Conservation (phyloP, 2,113 vertebrate genomes). For the Perca flavescens region DNA sequence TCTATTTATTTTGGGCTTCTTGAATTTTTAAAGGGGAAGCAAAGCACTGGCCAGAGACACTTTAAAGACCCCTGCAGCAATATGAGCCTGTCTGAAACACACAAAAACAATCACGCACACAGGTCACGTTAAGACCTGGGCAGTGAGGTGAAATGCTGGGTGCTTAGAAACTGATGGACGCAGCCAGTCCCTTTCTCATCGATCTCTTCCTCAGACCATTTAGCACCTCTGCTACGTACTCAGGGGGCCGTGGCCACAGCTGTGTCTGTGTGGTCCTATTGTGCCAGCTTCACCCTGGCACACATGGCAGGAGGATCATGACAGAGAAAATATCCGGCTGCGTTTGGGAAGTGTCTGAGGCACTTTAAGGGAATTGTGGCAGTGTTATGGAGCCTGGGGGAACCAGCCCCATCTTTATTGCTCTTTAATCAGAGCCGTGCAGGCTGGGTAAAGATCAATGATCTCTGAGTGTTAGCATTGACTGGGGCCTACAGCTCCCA, state of each 20-base stretch:
- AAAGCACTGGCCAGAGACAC: conserved; percentile 72
- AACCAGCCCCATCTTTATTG: conserved; percentile 79
- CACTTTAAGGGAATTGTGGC: conserved; percentile 68
- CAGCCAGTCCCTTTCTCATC: conserved; percentile 67
- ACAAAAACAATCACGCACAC: conserved; percentile 55
- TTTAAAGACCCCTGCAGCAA: conserved; percentile 69
- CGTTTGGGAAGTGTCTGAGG: conserved; percentile 65
- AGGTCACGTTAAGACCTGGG: conserved; percentile 59
- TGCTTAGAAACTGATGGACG: conserved; percentile 73
- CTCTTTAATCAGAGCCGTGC: conserved; percentile 85
- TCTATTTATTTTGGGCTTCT: conserved; percentile 72
- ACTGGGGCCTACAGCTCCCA: conserved; percentile 83
- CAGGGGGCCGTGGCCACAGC: conserved; percentile 62
- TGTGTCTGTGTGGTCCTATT: conserved; percentile 61
- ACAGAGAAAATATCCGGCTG: conserved; percentile 69
- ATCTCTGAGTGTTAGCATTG: conserved; percentile 82
- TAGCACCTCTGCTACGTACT: conserved; percentile 71
- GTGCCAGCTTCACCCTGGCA: conserved; percentile 39
- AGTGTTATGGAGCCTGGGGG: conserved; percentile 70
- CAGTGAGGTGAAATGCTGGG: conserved; percentile 68
- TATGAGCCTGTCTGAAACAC: conserved; percentile 46
- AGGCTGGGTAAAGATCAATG: conserved; percentile 85
- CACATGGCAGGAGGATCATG: conserved; percentile 54
- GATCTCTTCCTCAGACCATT: conserved; percentile 78
- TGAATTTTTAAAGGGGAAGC: conserved; percentile 77